Conservation (phyloP, 1,140 invertebrate genomes). For the Dreissena rostriformis region DNA sequence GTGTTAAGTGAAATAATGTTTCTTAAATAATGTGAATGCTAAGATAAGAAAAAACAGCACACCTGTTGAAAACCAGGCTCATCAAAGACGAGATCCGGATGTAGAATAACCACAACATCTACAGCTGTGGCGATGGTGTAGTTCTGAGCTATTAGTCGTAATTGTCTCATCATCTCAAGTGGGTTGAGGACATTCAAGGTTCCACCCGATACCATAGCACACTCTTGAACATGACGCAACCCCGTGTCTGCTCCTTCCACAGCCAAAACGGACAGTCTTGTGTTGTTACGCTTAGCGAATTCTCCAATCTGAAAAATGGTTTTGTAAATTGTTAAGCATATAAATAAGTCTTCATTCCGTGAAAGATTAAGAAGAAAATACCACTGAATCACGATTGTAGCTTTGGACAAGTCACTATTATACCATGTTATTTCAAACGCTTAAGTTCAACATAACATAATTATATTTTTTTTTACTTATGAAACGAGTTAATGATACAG, state of each 20-base stretch:
- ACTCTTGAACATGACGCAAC: constrained; percentile 66
- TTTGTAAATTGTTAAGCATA: neutral
- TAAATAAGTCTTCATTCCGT: neutral
- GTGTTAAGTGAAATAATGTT: too few relatives aligned
- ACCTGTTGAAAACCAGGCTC: constrained; percentile 56
- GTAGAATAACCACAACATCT: constrained; percentile 68
- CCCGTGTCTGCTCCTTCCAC: constrained; percentile 71
- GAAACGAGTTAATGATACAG: too few relatives aligned
- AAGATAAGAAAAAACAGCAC: too few relatives aligned
- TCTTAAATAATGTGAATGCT: too few relatives aligned
- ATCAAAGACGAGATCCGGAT: constrained; percentile 72
- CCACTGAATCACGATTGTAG: too few relatives aligned
- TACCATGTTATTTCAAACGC: too few relatives aligned
- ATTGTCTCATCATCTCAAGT: constrained; percentile 73
- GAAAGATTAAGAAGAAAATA: too few relatives aligned
- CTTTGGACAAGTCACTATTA: too few relatives aligned
- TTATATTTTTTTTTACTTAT: too few relatives aligned
- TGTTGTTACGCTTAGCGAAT: constrained; percentile 72
- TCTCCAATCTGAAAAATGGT: constrained; percentile 69
- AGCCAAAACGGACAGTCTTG: constrained; percentile 74
- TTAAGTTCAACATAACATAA: too few relatives aligned
- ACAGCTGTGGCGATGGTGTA: constrained; percentile 74
- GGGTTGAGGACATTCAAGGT: constrained; percentile 75
- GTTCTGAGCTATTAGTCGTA: constrained; percentile 75
- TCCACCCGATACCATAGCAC: constrained; percentile 73